Base-by-base conservation (phyloP, 2,113 vertebrate genomes). In the Bubo bubo region DNA sequence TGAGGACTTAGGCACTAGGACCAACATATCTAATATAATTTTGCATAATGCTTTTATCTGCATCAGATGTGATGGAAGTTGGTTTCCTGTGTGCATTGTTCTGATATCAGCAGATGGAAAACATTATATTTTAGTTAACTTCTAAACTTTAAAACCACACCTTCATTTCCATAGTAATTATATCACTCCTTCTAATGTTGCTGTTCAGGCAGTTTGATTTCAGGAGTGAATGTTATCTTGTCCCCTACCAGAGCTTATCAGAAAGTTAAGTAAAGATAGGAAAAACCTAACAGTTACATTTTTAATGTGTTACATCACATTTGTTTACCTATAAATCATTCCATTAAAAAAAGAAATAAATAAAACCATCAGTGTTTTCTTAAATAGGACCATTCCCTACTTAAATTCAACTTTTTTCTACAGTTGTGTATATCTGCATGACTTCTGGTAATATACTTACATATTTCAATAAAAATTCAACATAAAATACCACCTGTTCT, bases 401-500 rank as follows among this genome's bases (percentile, higher is more conserved):
- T 73, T 79, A 41, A 71, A 58, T 35, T 71, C 12, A 12, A 3
- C 1, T 63, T 64, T 68, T 68, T 82, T 39, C 2, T 74, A 7
- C 4, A 43, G 19, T 58, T 79, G 5, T 50, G 2, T 37, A 34
- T 77, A 37, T 75, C 23, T 86, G 64, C 12, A 47, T 55, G 56
- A 58, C 27, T 94, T 90, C 17, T 90, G 24, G 27, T 55, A 73
- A 60, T 58, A 76, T 58, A 45, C 14, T 81, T 81, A 34, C 9
- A 52, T 56, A 53, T 45, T 8, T 62, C 34, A 73, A 58, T 62
- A 85, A 73, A 90, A 91, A 73, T 14, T 30, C 12, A 32, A 70
- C 71, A 72, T 77, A 75, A 86, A 96, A 73, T 72, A n/a, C 34
- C 62, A 79, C 84, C 66, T 87, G 91, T 68, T 93, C 79, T 90